phyloP scores from a whole-genome alignment of 2,888 invertebrate species.

The Oligia strigilis region DNA sequence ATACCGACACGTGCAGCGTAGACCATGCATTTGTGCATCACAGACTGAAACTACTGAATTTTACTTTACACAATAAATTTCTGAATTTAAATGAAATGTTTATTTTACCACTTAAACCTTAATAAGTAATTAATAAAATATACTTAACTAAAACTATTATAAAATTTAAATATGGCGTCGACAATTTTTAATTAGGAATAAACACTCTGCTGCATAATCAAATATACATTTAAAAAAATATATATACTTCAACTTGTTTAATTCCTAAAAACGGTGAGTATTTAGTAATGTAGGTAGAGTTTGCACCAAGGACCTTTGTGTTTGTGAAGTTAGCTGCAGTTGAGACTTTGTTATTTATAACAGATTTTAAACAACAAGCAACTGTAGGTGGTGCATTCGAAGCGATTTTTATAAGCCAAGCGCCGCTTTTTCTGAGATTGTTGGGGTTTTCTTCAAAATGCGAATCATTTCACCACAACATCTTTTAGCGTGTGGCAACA shows the following conservation, averaged over 20 bases:
- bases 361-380: background rate
- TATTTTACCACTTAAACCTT: no score
- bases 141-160: no score
- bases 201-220: no score
- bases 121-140: background rate
- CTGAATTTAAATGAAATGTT: no score
- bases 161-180: no score
- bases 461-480: background rate
- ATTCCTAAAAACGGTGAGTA: no score
- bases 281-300: no score
- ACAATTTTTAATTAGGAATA: no score
- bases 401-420: background rate
- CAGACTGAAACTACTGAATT: background rate
- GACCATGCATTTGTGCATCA: background rate
- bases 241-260: no score
- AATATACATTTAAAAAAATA: no score
- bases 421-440: background rate
- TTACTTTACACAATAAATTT: background rate
- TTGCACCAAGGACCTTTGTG: no score
- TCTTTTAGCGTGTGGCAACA: background rate
- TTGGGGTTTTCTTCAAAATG: background rate
- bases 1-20: background rate
- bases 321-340: background rate
- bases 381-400: background rate
- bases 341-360: background rate